A percentile compares a stretch with the other conserved stretches of the same genome.
Conservation (phyloP, 2,797 vertebrate species). For the Syngnathus acus region DNA sequence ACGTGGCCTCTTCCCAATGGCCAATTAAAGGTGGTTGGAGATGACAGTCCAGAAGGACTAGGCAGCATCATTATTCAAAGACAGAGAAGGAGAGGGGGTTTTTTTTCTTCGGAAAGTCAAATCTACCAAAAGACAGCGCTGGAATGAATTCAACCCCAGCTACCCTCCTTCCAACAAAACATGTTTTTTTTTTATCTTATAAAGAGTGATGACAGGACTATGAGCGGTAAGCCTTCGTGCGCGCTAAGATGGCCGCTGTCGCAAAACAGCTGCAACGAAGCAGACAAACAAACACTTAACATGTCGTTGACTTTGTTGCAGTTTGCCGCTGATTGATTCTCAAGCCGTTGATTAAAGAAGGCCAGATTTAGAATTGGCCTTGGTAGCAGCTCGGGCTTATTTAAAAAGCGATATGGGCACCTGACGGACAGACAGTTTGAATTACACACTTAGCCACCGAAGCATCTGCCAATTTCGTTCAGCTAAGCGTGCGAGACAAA, state of each 20-base stretch:
- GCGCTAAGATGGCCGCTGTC: too few relatives aligned
- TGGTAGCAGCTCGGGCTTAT: slow-evolving; percentile 10
- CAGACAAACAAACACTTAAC: slow-evolving; percentile 1
- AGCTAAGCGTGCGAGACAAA: neutral
- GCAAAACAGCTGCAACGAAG: neutral
- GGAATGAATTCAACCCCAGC: too few relatives aligned
- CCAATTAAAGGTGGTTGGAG: slow-evolving; percentile 2
- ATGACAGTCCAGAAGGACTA: neutral
- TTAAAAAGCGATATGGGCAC: slow-evolving; percentile 12
- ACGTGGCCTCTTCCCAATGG: slow-evolving; percentile 1
- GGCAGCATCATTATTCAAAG: neutral
- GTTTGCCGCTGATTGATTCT: slow-evolving; percentile 18
- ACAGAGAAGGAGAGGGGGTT: neutral
- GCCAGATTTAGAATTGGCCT: slow-evolving; percentile 20
- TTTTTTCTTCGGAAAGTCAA: neutral
- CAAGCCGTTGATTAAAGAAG: slow-evolving; percentile 24
- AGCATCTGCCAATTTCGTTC: slow-evolving; percentile 8
- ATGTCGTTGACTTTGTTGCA: neutral
- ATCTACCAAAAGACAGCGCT: too few relatives aligned
- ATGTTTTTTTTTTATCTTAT: too few relatives aligned
- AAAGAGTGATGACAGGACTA: too few relatives aligned
- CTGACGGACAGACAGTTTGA: slow-evolving; percentile 17
- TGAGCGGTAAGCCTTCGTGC: neutral
- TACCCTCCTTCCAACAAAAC: too few relatives aligned
- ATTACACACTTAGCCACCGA: neutral